Conservation (phyloP, 2,888 invertebrate species). For the Troides helena region DNA sequence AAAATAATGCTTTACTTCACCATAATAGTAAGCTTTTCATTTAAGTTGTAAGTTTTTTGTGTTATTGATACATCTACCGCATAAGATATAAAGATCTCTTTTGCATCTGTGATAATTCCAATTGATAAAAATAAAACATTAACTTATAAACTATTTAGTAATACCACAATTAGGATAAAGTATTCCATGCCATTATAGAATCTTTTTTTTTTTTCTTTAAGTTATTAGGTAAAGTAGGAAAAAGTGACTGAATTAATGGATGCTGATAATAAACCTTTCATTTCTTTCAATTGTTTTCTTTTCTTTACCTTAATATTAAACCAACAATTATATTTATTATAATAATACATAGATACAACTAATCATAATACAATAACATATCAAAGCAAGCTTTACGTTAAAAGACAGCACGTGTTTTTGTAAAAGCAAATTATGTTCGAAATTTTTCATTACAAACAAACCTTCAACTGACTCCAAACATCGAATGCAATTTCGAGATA, state of each 20-base stretch:
- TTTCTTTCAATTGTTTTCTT: constrained; percentile 30
- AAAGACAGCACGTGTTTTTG: too few species aligned
- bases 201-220: constrained; percentile 43
- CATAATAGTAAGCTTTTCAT: constrained; percentile 39
- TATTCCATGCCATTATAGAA: constrained; percentile 54
- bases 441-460: too few species aligned
- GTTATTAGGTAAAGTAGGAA: constrained; percentile 40
- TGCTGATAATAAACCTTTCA: constrained; percentile 50
- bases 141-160: constrained; percentile 69
- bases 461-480: too few species aligned
- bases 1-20: constrained; percentile 10
- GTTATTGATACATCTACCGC: constrained; percentile 66
- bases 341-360: too few species aligned
- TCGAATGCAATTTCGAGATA: too few species aligned
- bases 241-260: constrained; percentile 62
- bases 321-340: too few species aligned
- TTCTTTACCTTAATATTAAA: background rate
- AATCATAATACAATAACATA: too few species aligned
- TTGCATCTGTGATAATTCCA: constrained; percentile 78
- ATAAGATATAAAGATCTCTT: constrained; percentile 77
- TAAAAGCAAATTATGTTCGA: too few species aligned
- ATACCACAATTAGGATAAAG: constrained; percentile 49
- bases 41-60: constrained; percentile 39
- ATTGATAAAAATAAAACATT: constrained; percentile 70
- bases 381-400: too few species aligned